Conservation (phyloP, 2,797 vertebrate genomes). For the Potorous gilbertii region DNA sequence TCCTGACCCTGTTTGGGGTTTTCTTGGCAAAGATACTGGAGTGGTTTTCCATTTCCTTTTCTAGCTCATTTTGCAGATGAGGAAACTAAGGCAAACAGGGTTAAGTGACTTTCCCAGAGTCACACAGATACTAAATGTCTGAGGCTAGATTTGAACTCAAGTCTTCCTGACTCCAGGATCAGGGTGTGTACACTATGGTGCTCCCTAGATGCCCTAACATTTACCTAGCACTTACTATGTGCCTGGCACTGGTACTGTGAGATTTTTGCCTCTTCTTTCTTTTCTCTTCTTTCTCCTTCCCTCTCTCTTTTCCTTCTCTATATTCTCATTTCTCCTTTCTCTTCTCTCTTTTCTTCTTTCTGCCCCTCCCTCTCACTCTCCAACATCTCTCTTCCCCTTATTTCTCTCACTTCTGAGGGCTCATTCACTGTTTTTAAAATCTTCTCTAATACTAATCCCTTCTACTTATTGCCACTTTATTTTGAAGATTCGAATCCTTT, state of each 20-base stretch:
- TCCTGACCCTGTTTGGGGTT: not conserved
- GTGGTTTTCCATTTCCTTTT: not conserved
- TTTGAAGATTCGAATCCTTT: constrained; percentile 50
- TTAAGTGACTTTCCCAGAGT: not conserved
- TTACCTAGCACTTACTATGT: no score
- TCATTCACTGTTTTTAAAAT: not conserved
- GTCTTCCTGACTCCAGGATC: not conserved
- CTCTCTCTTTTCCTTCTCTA: not conserved
- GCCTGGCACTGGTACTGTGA: not conserved
- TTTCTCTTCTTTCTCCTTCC: not conserved
- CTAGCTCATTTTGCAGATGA: not conserved
- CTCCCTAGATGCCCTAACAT: not conserved
- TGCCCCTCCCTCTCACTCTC: not conserved
- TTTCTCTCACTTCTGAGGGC: not conserved
- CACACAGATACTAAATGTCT: not conserved
- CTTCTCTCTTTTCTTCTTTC: not conserved
- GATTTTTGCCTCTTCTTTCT: not conserved
- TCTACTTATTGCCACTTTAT: constrained; percentile 52
- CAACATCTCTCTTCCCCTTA: not conserved
- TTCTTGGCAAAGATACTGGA: not conserved
- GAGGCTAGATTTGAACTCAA: not conserved
- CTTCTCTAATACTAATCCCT: constrained; percentile 17
- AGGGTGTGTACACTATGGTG: not conserved
- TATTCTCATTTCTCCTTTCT: not conserved
- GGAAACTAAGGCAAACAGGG: not conserved